Percentiles rank a stretch among this genome's conserved stretches.
phyloP scores from a whole-genome alignment of 1,140 invertebrate genomes.

The Heterodera carotae region DNA sequence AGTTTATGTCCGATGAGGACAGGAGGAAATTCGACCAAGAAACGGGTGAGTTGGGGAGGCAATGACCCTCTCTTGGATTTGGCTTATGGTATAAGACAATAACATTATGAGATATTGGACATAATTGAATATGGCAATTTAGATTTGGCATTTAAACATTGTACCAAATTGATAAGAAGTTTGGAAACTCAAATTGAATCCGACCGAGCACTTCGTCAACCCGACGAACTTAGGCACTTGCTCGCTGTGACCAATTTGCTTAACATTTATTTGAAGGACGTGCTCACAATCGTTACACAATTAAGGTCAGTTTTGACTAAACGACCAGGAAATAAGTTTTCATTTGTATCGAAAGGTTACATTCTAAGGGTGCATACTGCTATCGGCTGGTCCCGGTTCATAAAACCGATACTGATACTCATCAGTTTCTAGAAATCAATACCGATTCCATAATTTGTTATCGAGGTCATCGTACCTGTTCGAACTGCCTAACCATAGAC shows the following conservation, averaged over 20 bases:
- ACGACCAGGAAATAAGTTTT: too few species aligned
- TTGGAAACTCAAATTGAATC: slow-evolving; percentile 42
- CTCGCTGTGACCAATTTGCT: slow-evolving; percentile 39
- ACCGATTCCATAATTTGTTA: too few species aligned
- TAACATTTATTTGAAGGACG: slow-evolving; percentile 53
- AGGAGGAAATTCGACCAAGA: slow-evolving; percentile 49
- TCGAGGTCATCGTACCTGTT: too few species aligned
- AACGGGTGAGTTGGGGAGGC: slow-evolving; percentile 36
- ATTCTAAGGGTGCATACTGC: too few species aligned
- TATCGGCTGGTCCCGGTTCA: too few species aligned
- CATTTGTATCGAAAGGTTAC: too few species aligned
- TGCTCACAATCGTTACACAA: slow-evolving; percentile 51
- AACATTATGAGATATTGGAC: too few species aligned
- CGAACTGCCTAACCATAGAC: too few species aligned
- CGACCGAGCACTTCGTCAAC: slow-evolving; percentile 37
- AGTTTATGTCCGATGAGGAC: slow-evolving; percentile 53
- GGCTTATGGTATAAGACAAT: too few species aligned
- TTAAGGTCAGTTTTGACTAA: slow-evolving; percentile 46
- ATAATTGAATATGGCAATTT: not conserved
- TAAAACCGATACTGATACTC: too few species aligned
- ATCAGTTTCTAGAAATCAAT: too few species aligned
- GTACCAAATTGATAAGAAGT: slow-evolving; percentile 45
- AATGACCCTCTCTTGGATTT: too few species aligned
- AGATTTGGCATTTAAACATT: slow-evolving; percentile 54
- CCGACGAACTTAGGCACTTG: slow-evolving; percentile 48